Conservation (phyloP, 2,797 vertebrate genomes). For the Picus viridis region DNA sequence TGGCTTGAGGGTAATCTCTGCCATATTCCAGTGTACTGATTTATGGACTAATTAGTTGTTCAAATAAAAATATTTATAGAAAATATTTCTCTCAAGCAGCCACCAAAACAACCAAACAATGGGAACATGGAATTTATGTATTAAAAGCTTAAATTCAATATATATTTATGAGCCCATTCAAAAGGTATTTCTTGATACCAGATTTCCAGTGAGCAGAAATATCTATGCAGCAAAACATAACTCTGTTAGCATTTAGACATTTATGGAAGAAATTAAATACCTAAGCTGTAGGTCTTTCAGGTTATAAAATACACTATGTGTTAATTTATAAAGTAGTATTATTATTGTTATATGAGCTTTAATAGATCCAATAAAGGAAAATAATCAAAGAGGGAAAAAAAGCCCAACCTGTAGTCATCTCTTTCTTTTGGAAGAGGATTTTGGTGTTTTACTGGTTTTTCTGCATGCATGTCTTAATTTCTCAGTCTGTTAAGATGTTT, state of each 20-base stretch:
- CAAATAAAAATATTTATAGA: constrained; percentile 78
- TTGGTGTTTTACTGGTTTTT: neutral
- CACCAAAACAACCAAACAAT: constrained; percentile 70
- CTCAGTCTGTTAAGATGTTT: constrained; percentile 43
- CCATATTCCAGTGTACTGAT: constrained; percentile 71
- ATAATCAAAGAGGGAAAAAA: neutral
- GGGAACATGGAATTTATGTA: constrained; percentile 76
- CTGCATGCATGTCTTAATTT: constrained; percentile 47
- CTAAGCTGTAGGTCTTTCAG: constrained; percentile 35
- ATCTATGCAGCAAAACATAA: constrained; percentile 77
- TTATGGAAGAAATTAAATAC: constrained; percentile 75
- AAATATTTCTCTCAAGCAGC: constrained; percentile 63
- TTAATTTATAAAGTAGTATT: constrained; percentile 73
- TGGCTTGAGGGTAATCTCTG: constrained; percentile 76
- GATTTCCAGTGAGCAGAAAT: constrained; percentile 77
- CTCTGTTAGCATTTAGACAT: constrained; percentile 62
- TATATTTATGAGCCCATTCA: constrained; percentile 84
- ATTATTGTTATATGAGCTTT: constrained; percentile 64
- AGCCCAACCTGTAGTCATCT: neutral
- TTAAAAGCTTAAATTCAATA: constrained; percentile 84
- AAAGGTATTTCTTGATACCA: constrained; percentile 70
- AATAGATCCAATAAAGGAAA: constrained; percentile 62
- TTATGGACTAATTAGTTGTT: constrained; percentile 82
- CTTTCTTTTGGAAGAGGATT: constrained; percentile 46
- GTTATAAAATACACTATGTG: constrained; percentile 47